Percentiles rank a stretch among this genome's conserved stretches.
Conservation (phyloP, 2,888 invertebrate genomes). For the Seira ritae region DNA sequence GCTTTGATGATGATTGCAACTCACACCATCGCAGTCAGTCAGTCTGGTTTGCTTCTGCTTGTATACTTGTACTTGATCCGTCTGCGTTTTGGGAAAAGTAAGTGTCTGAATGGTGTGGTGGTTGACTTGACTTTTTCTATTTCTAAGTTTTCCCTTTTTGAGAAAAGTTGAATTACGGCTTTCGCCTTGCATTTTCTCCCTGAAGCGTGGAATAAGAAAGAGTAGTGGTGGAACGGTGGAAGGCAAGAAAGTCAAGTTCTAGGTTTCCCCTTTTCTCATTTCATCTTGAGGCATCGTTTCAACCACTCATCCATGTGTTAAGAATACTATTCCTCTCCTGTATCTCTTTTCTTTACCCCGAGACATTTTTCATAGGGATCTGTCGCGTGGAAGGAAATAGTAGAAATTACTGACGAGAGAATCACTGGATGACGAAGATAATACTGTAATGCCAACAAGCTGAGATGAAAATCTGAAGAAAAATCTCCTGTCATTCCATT, state of each 20-base stretch:
- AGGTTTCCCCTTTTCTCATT: slow-evolving; percentile 60
- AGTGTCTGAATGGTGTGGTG: neutral
- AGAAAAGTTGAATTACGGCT: slow-evolving; percentile 55
- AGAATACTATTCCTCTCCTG: slow-evolving; percentile 51
- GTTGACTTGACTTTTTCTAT: slow-evolving; percentile 50
- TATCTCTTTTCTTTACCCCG: slow-evolving; percentile 13
- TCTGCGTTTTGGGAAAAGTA: neutral
- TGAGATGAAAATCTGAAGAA: slow-evolving; percentile 53
- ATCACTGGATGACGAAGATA: slow-evolving; percentile 39
- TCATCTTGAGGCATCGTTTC: slow-evolving; percentile 51
- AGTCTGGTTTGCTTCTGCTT: slow-evolving; percentile 46
- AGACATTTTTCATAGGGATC: neutral
- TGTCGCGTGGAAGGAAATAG: neutral
- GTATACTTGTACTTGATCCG: slow-evolving; percentile 35
- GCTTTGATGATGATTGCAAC: slow-evolving; percentile 29
- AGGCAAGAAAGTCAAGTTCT: slow-evolving; percentile 43
- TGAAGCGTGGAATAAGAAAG: neutral
- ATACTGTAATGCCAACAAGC: slow-evolving; percentile 47
- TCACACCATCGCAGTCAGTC: slow-evolving; percentile 10
- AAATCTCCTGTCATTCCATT: slow-evolving; percentile 31
- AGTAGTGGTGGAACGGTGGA: too few relatives aligned
- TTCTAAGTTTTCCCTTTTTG: slow-evolving; percentile 31
- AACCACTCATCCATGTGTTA: slow-evolving; percentile 60
- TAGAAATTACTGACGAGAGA: neutral
- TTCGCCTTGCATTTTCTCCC: slow-evolving; percentile 47